Conservation (phyloP, 2,797 vertebrate species). For the Spondyliosoma cantharus region DNA sequence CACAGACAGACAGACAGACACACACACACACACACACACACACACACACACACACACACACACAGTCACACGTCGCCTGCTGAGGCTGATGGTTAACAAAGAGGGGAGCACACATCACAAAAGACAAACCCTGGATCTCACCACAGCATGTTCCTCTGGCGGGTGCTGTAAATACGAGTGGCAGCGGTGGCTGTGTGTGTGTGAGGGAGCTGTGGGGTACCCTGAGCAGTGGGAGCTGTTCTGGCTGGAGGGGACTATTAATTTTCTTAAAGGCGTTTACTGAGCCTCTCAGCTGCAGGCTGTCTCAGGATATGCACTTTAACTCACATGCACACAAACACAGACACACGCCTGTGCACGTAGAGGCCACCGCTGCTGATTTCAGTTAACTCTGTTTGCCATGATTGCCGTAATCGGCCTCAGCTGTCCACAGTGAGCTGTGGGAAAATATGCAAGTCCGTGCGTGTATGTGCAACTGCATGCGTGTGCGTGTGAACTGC, state of each 20-base stretch:
- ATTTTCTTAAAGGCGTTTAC: constrained; percentile 66
- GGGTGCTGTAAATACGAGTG: constrained; percentile 32
- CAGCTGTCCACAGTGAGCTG: constrained; percentile 55
- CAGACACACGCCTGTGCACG: constrained; percentile 15
- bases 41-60: constrained; percentile 5
- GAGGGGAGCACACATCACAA: constrained; percentile 51
- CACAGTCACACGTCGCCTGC: neutral
- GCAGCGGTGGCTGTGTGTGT: constrained; percentile 18
- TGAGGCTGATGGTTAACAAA: constrained; percentile 70
- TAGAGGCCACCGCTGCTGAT: constrained; percentile 38
- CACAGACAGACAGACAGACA: neutral
- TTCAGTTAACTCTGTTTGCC: constrained; percentile 54
- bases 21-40: neutral
- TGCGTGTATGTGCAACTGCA: neutral
- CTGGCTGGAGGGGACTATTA: constrained; percentile 58
- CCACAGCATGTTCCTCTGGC: constrained; percentile 59
- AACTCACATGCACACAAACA: constrained; percentile 30
- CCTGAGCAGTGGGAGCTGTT: constrained; percentile 28
- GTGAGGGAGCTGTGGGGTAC: constrained; percentile 18
- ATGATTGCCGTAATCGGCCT: constrained; percentile 55
- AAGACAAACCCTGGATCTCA: constrained; percentile 51
- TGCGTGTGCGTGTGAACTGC: neutral
- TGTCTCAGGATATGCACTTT: constrained; percentile 41
- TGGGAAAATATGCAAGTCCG: constrained; percentile 57
- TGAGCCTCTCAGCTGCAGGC: constrained; percentile 55